These are phyloP conservation scores for Todiramphus chloris DNA, from an alignment of 2,113 vertebrate species.

Conservation along the genomic window DNA sequence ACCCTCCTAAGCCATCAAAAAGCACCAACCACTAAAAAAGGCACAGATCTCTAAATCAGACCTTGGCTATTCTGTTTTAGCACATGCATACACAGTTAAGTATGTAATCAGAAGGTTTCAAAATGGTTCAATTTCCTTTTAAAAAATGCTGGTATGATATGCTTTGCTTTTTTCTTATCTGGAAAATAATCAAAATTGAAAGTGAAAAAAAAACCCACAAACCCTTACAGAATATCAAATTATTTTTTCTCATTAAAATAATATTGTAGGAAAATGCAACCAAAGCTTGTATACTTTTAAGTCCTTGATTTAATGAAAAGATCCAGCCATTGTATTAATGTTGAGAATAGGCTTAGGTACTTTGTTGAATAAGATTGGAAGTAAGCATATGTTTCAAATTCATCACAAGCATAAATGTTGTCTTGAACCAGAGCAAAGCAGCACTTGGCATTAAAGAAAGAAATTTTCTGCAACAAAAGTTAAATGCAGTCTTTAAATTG, in stretches of 20 bases:
- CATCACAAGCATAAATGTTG: background rate
- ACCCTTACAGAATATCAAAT: background rate
- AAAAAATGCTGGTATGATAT: background rate
- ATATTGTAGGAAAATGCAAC: background rate
- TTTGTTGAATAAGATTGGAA: background rate
- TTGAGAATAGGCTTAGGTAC: background rate
- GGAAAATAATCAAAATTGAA: background rate
- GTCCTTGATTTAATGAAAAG: background rate
- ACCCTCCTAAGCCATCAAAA: background rate
- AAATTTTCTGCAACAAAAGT: constrained; percentile 6
- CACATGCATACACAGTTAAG: background rate
- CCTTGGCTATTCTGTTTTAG: background rate
- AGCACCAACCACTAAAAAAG: background rate
- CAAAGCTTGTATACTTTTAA: background rate
- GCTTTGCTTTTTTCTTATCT: background rate
- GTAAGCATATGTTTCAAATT: constrained; percentile 19
- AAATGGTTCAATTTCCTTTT: background rate
- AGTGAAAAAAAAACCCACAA: background rate
- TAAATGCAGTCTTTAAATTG: background rate
- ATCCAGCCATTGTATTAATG: background rate
- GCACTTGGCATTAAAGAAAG: background rate
- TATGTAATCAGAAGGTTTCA: background rate
- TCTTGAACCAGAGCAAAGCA: constrained; percentile 21
- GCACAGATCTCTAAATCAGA: background rate
- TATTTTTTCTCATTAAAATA: background rate